Evolutionary conservation across 2,888 invertebrate species (phyloP), one percentile per base, ranked within the genome.

Genomic region (Sarcophaga caerulescens): DNA sequence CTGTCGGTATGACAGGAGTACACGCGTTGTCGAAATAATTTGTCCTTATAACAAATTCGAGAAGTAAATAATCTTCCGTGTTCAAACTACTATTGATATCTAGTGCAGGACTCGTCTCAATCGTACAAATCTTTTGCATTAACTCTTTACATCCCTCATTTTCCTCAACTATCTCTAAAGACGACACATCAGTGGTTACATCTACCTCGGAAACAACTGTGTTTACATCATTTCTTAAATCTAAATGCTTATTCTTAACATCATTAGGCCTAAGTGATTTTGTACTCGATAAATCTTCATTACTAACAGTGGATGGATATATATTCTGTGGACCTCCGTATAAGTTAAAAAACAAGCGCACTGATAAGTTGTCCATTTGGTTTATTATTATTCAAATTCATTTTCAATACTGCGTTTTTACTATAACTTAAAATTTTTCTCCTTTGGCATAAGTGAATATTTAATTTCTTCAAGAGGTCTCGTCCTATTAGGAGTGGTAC

Each of bases 401-500:
- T 59, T 59, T 59, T 14, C 19, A 59, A 14, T 59, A 59, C 17
- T 4, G 19, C 4, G n/a, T 59, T 59, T 59, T 59, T 59, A 59
- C 1, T 59, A 14, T 59, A 59, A 59, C 59, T n/a, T 14, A 59
- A 59, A 59, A 59, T 59, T 11, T n/a, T 17, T 4, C n/a, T n/a
- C 59, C n/a, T 59, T 59, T 1, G 59, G 59, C 57, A 57, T 57
- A 57, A 23, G 23, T 23, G 23, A 23, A 23, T 23, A 23, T 23
- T 23, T 23, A 23, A 23, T 23, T 3, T 23, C 3, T 57, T 57
- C 11, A 57, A 57, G 11, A 4, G 57, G 17, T 62, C 23, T 8
- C 62, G 62, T 62, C 62, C 62, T 62, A 62, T 62, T 62, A 62
- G 62, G 2, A 62, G 62, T 21, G 62, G 62, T 62, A 62, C 23